Percentiles rank a stretch among this genome's conserved stretches.
Conservation (phyloP, 2,113 vertebrate genomes). For the Erpornis zantholeuca region DNA sequence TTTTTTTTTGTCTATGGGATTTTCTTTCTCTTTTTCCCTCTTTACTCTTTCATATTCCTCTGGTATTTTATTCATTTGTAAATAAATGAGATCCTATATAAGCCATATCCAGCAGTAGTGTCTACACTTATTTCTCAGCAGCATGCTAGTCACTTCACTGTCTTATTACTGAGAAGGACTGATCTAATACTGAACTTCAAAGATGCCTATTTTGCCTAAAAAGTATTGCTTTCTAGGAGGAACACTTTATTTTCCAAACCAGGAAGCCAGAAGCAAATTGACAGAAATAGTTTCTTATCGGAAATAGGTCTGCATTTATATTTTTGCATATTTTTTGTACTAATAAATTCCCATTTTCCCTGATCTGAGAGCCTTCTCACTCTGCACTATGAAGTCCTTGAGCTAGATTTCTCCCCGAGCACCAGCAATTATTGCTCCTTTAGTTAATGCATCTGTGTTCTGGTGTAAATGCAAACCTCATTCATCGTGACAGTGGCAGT, state of each 20-base stretch:
- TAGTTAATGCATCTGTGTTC: not conserved
- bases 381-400: not conserved
- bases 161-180: not conserved
- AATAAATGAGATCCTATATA: not conserved
- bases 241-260: not conserved
- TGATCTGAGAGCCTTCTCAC: not conserved
- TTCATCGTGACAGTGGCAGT: not conserved
- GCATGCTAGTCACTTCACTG: not conserved
- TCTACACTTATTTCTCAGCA: not conserved
- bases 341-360: not conserved
- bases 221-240: not conserved
- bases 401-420: not conserved
- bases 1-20: not conserved
- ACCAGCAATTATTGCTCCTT: not conserved
- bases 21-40: accelerated
- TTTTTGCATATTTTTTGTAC: not conserved
- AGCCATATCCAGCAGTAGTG: not conserved
- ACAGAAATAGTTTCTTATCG: not conserved
- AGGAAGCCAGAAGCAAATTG: not conserved
- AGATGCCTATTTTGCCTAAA: not conserved
- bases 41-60: not conserved
- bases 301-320: not conserved
- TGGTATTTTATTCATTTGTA: not conserved
- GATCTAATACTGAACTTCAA: not conserved
- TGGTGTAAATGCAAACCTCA: not conserved